Evolutionary conservation across 2,113 vertebrate species (phyloP), one percentile per base, ranked within the genome.

Genomic region (Pleuronectes platessa): DNA sequence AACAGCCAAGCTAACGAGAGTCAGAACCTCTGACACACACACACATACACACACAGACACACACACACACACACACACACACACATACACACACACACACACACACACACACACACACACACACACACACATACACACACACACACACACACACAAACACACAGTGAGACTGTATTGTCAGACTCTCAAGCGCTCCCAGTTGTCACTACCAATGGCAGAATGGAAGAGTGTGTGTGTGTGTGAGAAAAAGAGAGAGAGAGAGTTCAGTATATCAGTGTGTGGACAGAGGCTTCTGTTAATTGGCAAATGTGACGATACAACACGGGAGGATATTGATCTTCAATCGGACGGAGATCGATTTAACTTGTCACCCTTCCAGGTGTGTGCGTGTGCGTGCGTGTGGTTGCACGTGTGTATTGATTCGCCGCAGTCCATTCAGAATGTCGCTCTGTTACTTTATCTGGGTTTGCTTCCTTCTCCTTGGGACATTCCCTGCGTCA

Each of bases 221-320:
- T 45, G 14, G 15, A 61, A 18, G 31, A 74, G 67, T 27, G 54
- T 40, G 58, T 61, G 60, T 27, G 31, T 55, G 49, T 45, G 61
- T 31, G 31, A 31, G 31, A 31, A 31, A 31, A 31, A 7, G 53
- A 15, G 75, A 2, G 69, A 40, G 68, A 49, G 40, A 65, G 79
- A 86, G 84, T 89, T 88, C 79, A 91, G 86, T 90, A 72, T 87
- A 86, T 90, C 84, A 93, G 84, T 73, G 62, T 85, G 81, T 87
- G 86, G 87, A 90, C 84, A 85, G 83, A 91, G 71, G 78, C 81
- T 84, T 85, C 86, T 90, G 90, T 92, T 93, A 93, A 93, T 93
- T 90, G 90, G 87, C 81, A 88, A 91, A 92, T 91, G 91, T 92
- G 93, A 93, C 91, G 83, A 91, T 91, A 85, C 75, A 88, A 91